These are phyloP conservation scores for Rhinoraja longicauda DNA, from an alignment of 2,797 vertebrate species.

Conservation along the genomic window DNA sequence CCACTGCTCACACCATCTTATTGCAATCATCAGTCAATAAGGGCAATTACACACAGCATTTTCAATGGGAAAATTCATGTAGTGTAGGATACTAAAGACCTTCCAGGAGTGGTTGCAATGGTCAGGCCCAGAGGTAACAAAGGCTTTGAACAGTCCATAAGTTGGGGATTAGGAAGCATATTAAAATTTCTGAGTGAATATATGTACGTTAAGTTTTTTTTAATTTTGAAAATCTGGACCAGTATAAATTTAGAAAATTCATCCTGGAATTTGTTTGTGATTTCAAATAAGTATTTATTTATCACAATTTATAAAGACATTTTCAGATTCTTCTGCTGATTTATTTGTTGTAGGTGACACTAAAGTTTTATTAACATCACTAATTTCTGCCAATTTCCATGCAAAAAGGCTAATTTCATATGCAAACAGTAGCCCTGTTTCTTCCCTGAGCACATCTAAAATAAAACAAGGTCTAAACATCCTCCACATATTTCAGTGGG, in stretches of 20 bases:
- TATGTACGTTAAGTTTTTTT: not conserved
- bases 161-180: not conserved
- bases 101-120: not conserved
- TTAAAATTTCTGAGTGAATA: no score
- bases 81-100: no score
- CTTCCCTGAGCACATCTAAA: not conserved
- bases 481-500: conserved; percentile 9
- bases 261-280: not conserved
- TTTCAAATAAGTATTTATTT: not conserved
- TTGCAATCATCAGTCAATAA: not conserved
- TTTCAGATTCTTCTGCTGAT: not conserved
- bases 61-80: no score
- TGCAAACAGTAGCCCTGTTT: not conserved
- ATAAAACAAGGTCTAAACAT: conserved; percentile 23
- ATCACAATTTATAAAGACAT: not conserved
- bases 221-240: not conserved
- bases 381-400: not conserved
- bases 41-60: not conserved
- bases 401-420: not conserved
- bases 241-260: not conserved
- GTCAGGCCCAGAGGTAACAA: not conserved
- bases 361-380: not conserved
- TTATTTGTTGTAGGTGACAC: not conserved
- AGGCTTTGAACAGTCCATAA: not conserved
- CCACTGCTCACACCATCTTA: not conserved